Evolutionary conservation across 2,888 invertebrate species (phyloP).

Genomic region (Ligdia adustata): DNA sequence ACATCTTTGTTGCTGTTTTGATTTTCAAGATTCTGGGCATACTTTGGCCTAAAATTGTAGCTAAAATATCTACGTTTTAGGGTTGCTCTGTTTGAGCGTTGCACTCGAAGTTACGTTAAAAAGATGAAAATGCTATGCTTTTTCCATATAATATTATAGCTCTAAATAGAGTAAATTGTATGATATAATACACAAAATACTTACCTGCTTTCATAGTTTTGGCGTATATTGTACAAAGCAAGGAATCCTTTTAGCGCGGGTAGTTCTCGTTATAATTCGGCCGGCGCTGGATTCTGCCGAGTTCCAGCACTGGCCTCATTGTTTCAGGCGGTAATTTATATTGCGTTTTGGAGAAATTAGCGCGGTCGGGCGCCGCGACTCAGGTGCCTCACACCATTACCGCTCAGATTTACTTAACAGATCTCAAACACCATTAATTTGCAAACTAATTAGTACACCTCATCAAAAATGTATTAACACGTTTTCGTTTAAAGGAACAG

Average conservation of each 20-base stretch:
- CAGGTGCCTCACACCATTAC: constrained; percentile 72
- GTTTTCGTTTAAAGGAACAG: constrained; percentile 19
- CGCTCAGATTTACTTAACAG: constrained; percentile 63
- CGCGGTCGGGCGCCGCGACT: constrained; percentile 49
- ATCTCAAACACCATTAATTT: constrained; percentile 63
- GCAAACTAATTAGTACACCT: constrained; percentile 65
- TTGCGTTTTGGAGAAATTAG: constrained; percentile 73
- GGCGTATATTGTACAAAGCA: constrained; percentile 50
- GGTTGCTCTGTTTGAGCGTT: constrained; percentile 1
- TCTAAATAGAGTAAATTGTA: constrained; percentile 3
- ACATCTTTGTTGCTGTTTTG: constrained; percentile 43
- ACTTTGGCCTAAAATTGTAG: constrained; percentile 35
- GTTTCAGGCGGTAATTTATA: constrained; percentile 74
- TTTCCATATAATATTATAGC: not conserved
- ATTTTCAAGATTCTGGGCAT: constrained; percentile 31
- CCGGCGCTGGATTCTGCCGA: constrained; percentile 40
- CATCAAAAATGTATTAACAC: constrained; percentile 65
- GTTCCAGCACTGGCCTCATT: constrained; percentile 60
- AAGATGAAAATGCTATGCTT: not conserved
- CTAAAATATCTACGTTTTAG: constrained; percentile 11
- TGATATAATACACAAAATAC: constrained; percentile 3
- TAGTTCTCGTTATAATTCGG: constrained; percentile 56
- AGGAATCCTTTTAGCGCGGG: constrained; percentile 59
- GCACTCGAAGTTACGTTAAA: not conserved
- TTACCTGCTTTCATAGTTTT: constrained; percentile 17